These are phyloP conservation scores for Irena cyanogastra DNA, from an alignment of 2,113 vertebrate genomes.

Conservation along the genomic window DNA sequence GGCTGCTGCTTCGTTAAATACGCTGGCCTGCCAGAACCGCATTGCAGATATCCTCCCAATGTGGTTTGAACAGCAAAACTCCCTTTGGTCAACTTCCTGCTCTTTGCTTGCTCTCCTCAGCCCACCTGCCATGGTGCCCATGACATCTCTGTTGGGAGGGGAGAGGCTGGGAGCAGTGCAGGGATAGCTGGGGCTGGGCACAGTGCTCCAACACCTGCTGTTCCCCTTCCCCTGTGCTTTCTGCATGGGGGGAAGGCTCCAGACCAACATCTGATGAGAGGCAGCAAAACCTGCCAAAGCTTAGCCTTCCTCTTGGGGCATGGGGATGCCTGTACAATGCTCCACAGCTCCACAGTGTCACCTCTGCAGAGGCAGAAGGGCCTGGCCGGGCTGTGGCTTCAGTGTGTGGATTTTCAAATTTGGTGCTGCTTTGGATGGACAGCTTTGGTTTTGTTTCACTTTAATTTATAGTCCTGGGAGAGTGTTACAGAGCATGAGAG, in stretches of 20 bases:
- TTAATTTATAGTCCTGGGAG: neutral
- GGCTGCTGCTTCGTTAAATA: neutral
- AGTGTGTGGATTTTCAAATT: accelerated
- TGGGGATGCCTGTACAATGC: no score
- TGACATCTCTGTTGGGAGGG: neutral
- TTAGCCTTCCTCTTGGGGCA: accelerated
- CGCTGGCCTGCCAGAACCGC: neutral
- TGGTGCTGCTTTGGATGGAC: accelerated
- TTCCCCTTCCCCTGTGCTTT: neutral
- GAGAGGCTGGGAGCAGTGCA: neutral
- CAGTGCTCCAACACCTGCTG: neutral
- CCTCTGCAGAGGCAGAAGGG: neutral
- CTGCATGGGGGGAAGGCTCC: neutral
- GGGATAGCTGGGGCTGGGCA: neutral
- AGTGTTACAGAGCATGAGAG: neutral
- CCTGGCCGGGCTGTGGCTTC: neutral
- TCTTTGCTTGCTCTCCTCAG: neutral
- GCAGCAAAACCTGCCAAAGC: neutral
- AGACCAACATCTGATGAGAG: accelerated
- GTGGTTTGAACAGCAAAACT: neutral
- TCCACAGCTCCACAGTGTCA: neutral
- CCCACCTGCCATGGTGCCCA: accelerated
- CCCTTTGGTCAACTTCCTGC: neutral
- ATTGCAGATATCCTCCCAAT: neutral
- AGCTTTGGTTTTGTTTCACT: neutral